phyloP scores from a whole-genome alignment of 2,113 vertebrate genomes.

The Callaeas wilsoni region DNA sequence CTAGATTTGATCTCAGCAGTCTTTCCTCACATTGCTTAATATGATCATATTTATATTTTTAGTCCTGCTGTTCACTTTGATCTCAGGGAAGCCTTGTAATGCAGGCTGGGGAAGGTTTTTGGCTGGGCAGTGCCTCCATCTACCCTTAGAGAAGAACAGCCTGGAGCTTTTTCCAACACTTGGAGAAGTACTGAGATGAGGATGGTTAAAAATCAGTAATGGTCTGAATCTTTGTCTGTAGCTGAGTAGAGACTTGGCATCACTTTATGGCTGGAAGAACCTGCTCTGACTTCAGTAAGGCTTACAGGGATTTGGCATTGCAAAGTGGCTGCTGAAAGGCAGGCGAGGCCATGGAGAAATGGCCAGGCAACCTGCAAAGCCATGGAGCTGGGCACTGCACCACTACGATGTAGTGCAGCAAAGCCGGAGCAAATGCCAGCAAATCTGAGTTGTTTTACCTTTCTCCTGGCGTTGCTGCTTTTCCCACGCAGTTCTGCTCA shows the following conservation, averaged over 20 bases:
- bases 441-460: not conserved
- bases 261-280: not conserved
- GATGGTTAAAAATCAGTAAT: not conserved
- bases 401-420: not conserved
- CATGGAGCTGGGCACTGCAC: not conserved
- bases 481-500: not conserved
- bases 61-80: not conserved
- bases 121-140: not conserved
- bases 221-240: not conserved
- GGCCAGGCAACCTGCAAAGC: not conserved
- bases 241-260: not conserved
- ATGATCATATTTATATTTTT: not conserved
- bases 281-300: not conserved
- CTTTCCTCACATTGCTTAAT: slow-evolving; percentile 12
- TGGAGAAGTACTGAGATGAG: not conserved
- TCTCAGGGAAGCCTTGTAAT: not conserved
- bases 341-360: not conserved
- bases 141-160: not conserved
- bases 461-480: not conserved
- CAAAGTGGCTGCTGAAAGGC: not conserved
- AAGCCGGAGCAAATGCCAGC: not conserved
- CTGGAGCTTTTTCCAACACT: not conserved
- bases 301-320: not conserved
- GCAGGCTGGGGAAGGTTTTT: not conserved
- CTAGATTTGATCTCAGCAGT: not conserved